A percentile compares a stretch with the other conserved stretches of the same genome.
Evolutionary conservation across 1,140 invertebrate species (phyloP).

Genomic region (Diorhabda carinulata): DNA sequence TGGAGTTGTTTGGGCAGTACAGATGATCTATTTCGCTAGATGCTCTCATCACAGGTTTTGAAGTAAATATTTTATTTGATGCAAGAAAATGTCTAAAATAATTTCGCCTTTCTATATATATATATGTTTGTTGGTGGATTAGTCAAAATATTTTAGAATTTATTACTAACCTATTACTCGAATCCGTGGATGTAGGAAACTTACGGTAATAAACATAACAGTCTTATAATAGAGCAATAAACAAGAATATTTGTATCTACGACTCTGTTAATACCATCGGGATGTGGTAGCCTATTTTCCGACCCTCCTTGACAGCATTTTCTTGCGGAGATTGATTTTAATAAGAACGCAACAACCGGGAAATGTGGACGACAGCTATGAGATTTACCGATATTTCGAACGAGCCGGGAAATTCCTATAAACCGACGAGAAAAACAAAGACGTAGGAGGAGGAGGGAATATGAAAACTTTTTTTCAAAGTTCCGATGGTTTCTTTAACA

Average conservation of each 20-base stretch:
- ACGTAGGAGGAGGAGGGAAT: too few species aligned
- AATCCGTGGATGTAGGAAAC: not conserved
- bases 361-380: constrained; percentile 19
- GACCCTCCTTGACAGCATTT: constrained; percentile 9
- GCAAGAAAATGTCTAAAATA: too few species aligned
- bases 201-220: constrained; percentile 1
- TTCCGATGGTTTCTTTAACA: too few species aligned
- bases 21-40: too few species aligned
- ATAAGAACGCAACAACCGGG: constrained; percentile 18
- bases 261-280: constrained; percentile 1
- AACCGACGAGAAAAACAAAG: constrained; percentile 3
- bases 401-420: not conserved
- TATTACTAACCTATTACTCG: not conserved
- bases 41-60: too few species aligned
- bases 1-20: too few species aligned
- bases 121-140: not conserved
- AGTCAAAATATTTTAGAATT: not conserved
- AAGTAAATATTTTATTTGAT: too few species aligned
- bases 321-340: constrained; percentile 18
- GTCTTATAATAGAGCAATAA: not conserved
- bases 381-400: constrained; percentile 12
- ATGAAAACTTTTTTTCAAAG: too few species aligned
- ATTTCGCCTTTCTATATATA: not conserved
- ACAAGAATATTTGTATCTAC: not conserved
- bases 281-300: not conserved